Evolutionary conservation across 2,113 vertebrate genomes (phyloP), one percentile per base, ranked within the genome.

Genomic region (Danio rerio): DNA sequence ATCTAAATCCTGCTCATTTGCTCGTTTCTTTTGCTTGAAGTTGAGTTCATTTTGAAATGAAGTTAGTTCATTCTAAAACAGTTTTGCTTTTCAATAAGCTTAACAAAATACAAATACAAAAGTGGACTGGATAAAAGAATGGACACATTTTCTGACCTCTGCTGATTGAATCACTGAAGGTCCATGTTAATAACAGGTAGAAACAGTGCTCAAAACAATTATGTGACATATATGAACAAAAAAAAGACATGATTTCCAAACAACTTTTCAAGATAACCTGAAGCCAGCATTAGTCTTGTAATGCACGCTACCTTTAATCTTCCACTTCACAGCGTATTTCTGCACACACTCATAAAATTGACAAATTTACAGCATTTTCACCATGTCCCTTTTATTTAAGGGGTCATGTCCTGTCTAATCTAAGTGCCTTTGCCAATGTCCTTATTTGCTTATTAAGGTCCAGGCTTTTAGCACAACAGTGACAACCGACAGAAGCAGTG

Each of bases 361-460:
- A 13, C 31, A 2, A 72, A 15, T 73, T 74, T 74, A 58, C 72
- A 62, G 73, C 42, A 13, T 31, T 77, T 62, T 18, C 58, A 8
- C 20, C n/a, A 16, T 31, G 20, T 2, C 20, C 31, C 45, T 77
- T 77, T 63, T 18, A 63, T 63, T 31, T 63, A 52, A 52, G 59
- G 59, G 75, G 45, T 49, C 75, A 77, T 77, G 75, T 79, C 50
- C 62, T 53, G 2, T 79, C 62, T 79, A 66, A 66, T 79, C 50
- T 12, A 53, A 53, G 49, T 66, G 7, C n/a, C 21, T 42, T 55
- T 66, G 59, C 63, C 31, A 53, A 65, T 65, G 47, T 63, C 9
- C 13, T 49, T 21, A 15, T 56, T 42, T 52, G 56, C 18, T 18
- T 77, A 69, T 55, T 71, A 65, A 77, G 53, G 52, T 63, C 62